Conservation (phyloP, 2,888 invertebrate genomes). For the Ypsolopha sequella region DNA sequence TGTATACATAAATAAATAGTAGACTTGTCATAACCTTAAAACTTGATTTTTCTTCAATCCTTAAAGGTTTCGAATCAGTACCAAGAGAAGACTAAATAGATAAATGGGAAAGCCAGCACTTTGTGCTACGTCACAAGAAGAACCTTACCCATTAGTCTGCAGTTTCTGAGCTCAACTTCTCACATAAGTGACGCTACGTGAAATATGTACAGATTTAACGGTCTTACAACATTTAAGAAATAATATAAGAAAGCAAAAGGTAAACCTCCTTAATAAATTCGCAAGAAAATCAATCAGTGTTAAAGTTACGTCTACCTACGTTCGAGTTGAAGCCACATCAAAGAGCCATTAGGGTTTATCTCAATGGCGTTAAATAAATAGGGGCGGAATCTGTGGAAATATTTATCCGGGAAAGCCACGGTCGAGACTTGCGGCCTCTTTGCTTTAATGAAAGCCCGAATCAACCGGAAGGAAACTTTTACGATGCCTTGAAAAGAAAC, state of each 20-base stretch:
- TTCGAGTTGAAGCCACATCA: constrained; percentile 51
- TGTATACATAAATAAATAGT: no score
- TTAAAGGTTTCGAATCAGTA: no score
- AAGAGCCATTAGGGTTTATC: constrained; percentile 64
- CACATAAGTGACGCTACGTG: no score
- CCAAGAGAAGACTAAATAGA: no score
- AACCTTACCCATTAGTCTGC: no score
- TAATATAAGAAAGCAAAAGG: neutral
- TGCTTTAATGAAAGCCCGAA: constrained; percentile 57
- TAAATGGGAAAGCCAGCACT: no score
- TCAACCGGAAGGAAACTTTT: constrained; percentile 46
- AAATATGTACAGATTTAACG: no score
- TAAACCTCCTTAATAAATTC: constrained; percentile 1
- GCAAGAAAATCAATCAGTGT: constrained; percentile 46
- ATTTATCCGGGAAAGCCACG: constrained; percentile 45
- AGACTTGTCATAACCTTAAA: no score
- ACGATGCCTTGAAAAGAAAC: constrained; percentile 41
- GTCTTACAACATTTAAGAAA: no score
- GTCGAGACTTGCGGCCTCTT: constrained; percentile 51
- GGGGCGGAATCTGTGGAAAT: constrained; percentile 59
- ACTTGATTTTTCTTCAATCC: no score
- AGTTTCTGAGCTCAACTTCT: no score
- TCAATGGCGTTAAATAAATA: constrained; percentile 64
- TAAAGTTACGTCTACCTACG: constrained; percentile 47
- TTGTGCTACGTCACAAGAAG: no score